These are phyloP conservation scores for Hylomyscus alleni DNA, from an alignment of 2,797 vertebrate genomes.

Conservation along the genomic window DNA sequence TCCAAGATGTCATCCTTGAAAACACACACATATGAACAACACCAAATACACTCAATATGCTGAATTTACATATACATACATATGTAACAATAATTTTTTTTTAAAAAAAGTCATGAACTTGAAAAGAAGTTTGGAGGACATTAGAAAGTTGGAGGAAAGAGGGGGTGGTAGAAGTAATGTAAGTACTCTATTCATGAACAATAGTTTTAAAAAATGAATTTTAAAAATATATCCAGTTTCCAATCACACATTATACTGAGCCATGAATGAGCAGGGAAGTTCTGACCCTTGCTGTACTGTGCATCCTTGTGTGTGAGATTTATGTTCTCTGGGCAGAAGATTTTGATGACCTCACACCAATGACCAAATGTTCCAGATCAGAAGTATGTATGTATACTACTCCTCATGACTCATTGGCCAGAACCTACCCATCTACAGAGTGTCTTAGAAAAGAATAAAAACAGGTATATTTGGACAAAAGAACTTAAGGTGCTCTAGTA, in stretches of 20 bases:
- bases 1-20: not conserved
- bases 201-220: not conserved
- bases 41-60: not conserved
- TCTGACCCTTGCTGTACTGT: not conserved
- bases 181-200: not conserved
- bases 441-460: slow-evolving; percentile 11
- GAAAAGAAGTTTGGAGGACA: not conserved
- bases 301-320: not conserved
- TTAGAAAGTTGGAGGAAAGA: not conserved
- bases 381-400: not conserved
- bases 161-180: not conserved
- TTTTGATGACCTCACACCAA: not conserved
- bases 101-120: not conserved
- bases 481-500: not conserved
- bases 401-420: not conserved
- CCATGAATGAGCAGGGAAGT: not conserved
- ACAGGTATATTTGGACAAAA: not conserved
- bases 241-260: not conserved
- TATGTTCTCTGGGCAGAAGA: not conserved
- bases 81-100: not conserved
- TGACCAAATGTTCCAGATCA: not conserved
- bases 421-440: not conserved
- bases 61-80: not conserved
- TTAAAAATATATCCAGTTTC: not conserved
- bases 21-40: not conserved